These are phyloP conservation scores for Brachionus angularis DNA, from an alignment of 1,140 invertebrate genomes.

Conservation along the genomic window DNA sequence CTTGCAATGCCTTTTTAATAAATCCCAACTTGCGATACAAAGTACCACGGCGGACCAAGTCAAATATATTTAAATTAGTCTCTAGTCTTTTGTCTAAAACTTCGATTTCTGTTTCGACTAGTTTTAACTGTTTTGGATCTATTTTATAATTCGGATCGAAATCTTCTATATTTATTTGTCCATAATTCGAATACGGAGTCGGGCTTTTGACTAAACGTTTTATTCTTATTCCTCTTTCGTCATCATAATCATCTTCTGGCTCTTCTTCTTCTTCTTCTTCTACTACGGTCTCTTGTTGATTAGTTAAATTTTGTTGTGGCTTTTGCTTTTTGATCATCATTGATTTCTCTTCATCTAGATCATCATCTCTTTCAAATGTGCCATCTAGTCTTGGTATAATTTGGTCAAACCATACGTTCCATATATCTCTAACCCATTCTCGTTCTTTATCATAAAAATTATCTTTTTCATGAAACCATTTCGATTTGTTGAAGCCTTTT, in stretches of 20 bases:
- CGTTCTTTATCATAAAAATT: conserved; percentile 48
- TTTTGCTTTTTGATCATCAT: not conserved
- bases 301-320: not conserved
- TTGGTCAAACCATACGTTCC: conserved; percentile 58
- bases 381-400: conserved; percentile 49
- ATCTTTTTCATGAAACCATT: conserved; percentile 25
- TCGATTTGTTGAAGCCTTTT: not conserved
- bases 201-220: conserved; percentile 42
- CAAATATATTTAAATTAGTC: conserved; percentile 50
- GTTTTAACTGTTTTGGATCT: conserved; percentile 11
- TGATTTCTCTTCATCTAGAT: conserved; percentile 44
- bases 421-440: conserved; percentile 55
- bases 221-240: not conserved
- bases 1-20: conserved; percentile 48
- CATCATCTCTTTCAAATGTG: conserved; percentile 46
- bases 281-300: conserved; percentile 44
- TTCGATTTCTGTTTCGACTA: conserved; percentile 41
- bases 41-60: conserved; percentile 53
- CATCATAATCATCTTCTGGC: not conserved
- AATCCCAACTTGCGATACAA: conserved; percentile 52
- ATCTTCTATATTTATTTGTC: conserved; percentile 51
- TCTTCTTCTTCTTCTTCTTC: conserved; percentile 6
- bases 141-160: conserved; percentile 48
- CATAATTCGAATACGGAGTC: conserved; percentile 48
- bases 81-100: not conserved